These are phyloP conservation scores for Plagiodera versicolora DNA, from an alignment of 2,888 invertebrate genomes.

Conservation along the genomic window DNA sequence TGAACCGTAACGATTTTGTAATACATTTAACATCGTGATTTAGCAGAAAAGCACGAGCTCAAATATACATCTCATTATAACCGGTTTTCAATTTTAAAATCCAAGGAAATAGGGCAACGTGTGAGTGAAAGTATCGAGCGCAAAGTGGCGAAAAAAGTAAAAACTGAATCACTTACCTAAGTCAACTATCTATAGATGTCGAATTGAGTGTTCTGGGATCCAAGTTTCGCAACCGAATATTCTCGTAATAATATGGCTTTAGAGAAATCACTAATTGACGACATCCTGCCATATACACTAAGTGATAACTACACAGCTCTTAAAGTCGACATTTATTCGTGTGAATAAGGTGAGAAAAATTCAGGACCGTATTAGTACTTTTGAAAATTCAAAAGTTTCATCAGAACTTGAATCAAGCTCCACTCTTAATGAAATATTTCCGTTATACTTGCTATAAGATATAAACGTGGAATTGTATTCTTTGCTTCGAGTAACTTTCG, in stretches of 20 bases:
- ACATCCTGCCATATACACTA: neutral
- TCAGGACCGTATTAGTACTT: neutral
- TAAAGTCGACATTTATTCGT: neutral
- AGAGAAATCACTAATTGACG: constrained; percentile 20
- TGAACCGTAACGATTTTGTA: constrained; percentile 21
- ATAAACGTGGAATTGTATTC: no score
- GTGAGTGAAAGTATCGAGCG: constrained; percentile 48
- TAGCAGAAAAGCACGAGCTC: constrained; percentile 28
- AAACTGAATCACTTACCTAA: constrained; percentile 12
- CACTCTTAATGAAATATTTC: no score
- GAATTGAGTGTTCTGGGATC: constrained; percentile 1
- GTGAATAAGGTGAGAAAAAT: neutral
- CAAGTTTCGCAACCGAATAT: constrained; percentile 20
- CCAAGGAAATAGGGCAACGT: constrained; percentile 49
- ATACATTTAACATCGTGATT: constrained; percentile 31
- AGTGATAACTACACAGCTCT: neutral
- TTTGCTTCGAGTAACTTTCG: no score
- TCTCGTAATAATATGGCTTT: constrained; percentile 18
- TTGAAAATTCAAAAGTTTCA: no score
- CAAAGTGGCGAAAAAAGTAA: constrained; percentile 38
- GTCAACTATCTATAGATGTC: neutral
- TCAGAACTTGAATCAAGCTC: no score
- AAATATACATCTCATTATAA: constrained; percentile 26
- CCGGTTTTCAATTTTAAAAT: constrained; percentile 30
- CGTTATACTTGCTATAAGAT: no score